Evolutionary conservation across 2,113 vertebrate species (phyloP), one percentile per base, ranked within the genome.

Genomic region (Pungitius pungitius): DNA sequence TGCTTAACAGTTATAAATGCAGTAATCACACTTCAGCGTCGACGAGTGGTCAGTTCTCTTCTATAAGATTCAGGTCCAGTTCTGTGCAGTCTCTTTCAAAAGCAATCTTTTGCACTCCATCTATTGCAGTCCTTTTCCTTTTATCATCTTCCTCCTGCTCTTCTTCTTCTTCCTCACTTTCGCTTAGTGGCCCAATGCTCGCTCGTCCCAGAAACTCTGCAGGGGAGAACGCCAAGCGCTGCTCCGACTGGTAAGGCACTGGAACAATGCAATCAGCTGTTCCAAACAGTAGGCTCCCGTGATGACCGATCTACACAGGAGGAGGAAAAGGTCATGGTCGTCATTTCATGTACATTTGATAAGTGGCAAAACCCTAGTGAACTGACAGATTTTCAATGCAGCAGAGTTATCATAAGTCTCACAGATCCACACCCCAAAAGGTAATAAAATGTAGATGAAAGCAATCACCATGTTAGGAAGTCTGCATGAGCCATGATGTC

Each of bases 81-180:
- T 95, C 95, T 81, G 92, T 93, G 77, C 94, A 95, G 87, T 94
- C 94, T 85, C 94, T 93, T 90, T 95, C 94, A 91, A 95, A 95
- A 60, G 95, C 87, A 85, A 91, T 91, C 80, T 89, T 92, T 87
- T 91, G 90, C 73, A 90, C 92, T 76, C 82, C 93, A 27, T 85
- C 77, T 12, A 82, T 80, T 26, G 69, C 59, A 89, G 75, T 81
- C 69, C 80, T 85, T 67, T 87, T 58, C 80, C 87, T 77, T 89
- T 83, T 58, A 18, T 87, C 18, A 9, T 18, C 40, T 0, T 72
- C 43, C 1, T 64, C 62, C 1, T 90, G 26, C 1, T 90, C 90
- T 18, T 91, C 92, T 40, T 93, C 95, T 4, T 45, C 43, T 45
- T 45, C 92, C 39, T 93, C 95, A 30, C 94, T 95, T 88, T 95